Evolutionary conservation across 2,113 vertebrate genomes (phyloP).

Genomic region (Speoplatyrhinus poulsoni): DNA sequence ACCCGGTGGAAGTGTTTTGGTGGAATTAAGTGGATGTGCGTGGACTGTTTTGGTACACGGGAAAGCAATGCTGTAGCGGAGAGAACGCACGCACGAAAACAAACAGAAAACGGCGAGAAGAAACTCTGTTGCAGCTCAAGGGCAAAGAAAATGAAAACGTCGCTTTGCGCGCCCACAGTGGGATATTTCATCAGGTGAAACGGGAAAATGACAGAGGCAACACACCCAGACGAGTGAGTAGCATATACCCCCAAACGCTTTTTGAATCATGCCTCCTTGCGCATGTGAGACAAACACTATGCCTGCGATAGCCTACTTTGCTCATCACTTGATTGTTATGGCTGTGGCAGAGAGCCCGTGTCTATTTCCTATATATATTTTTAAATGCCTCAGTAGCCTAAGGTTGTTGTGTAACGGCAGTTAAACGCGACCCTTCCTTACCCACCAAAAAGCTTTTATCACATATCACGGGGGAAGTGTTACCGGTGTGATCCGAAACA

Average conservation of each 20-base stretch:
- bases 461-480: no score
- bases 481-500: no score
- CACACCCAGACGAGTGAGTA: slow-evolving; percentile 90
- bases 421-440: no score
- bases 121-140: slow-evolving; percentile 20
- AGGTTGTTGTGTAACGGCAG: no score
- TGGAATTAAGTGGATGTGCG: slow-evolving; percentile 13
- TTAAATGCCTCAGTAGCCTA: no score
- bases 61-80: slow-evolving; percentile 5
- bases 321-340: no score
- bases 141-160: slow-evolving; percentile 80
- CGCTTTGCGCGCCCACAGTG: slow-evolving; percentile 75
- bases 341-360: no score
- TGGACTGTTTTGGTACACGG: slow-evolving; percentile 1
- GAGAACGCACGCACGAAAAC: slow-evolving; percentile 8
- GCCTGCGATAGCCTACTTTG: not conserved
- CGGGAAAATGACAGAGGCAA: slow-evolving; percentile 87
- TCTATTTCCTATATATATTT: no score
- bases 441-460: no score
- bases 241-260: not conserved
- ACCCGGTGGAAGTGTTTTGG: slow-evolving; percentile 6
- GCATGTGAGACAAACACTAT: not conserved
- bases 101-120: slow-evolving; percentile 11
- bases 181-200: slow-evolving; percentile 81
- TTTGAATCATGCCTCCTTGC: not conserved